Conservation (phyloP, 2,113 vertebrate genomes). For the Gymnobelideus leadbeateri region DNA sequence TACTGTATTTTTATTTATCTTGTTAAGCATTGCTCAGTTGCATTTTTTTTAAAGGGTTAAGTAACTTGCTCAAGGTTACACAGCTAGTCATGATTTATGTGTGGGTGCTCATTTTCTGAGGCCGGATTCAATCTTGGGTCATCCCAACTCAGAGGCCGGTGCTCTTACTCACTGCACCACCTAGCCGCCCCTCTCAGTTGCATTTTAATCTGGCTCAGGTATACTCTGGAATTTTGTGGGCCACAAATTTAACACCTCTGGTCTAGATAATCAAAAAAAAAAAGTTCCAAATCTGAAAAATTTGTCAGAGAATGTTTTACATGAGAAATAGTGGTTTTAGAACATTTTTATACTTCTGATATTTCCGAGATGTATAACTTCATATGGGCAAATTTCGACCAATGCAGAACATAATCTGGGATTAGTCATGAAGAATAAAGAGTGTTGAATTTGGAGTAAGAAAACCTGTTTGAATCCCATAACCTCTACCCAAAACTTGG, state of each 20-base stretch:
- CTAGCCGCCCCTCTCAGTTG: too few species aligned
- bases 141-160: too few species aligned
- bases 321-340: background rate
- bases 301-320: background rate
- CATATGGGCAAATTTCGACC: background rate
- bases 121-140: too few species aligned
- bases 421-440: background rate
- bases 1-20: background rate
- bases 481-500: background rate
- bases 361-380: background rate
- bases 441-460: background rate
- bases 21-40: background rate
- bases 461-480: background rate
- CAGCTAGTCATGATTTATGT: too few species aligned
- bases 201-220: background rate
- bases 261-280: background rate
- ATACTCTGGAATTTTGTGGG: background rate
- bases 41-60: too few species aligned
- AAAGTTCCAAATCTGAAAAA: background rate
- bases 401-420: background rate
- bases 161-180: too few species aligned
- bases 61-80: too few species aligned
- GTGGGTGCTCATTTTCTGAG: too few species aligned
- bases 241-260: background rate
- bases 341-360: background rate